Evolutionary conservation across 2,797 vertebrate genomes (phyloP).

Genomic region (Aplochiton taeniatus): DNA sequence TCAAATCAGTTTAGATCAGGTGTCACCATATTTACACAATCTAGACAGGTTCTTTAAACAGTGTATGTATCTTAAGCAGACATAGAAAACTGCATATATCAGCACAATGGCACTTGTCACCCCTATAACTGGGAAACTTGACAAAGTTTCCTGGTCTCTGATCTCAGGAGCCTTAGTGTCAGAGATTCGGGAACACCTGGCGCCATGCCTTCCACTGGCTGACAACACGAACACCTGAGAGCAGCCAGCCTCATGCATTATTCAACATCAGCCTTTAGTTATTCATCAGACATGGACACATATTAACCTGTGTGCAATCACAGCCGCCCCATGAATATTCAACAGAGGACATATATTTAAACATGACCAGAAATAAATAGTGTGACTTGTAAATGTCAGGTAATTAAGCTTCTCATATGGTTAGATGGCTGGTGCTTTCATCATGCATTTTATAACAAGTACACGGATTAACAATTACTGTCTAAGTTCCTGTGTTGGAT

Average conservation of each 20-base stretch:
- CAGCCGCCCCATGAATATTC: slow-evolving; percentile 64
- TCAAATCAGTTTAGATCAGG: no score
- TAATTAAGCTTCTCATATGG: slow-evolving; percentile 34
- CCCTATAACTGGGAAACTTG: no score
- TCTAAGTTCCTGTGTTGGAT: not conserved
- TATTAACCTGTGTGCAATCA: slow-evolving; percentile 65
- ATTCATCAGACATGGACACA: slow-evolving; percentile 62
- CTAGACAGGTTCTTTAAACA: no score
- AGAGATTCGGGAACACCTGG: slow-evolving; percentile 14
- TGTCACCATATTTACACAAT: no score
- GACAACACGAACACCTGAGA: slow-evolving; percentile 45
- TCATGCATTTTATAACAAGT: not conserved
- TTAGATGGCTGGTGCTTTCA: not conserved
- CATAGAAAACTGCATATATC: no score
- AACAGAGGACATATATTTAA: slow-evolving; percentile 43
- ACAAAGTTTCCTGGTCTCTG: no score
- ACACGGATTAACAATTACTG: not conserved
- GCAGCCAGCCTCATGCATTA: slow-evolving; percentile 59
- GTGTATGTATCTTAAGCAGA: no score
- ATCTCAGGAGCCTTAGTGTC: not conserved
- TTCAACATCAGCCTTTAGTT: slow-evolving; percentile 58
- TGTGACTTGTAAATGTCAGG: slow-evolving; percentile 20
- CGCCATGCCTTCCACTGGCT: slow-evolving; percentile 16
- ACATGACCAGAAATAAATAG: slow-evolving; percentile 49
- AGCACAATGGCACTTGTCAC: no score